Evolutionary conservation across 2,113 vertebrate genomes (phyloP).

Genomic region (Ctenodactylus gundi): DNA sequence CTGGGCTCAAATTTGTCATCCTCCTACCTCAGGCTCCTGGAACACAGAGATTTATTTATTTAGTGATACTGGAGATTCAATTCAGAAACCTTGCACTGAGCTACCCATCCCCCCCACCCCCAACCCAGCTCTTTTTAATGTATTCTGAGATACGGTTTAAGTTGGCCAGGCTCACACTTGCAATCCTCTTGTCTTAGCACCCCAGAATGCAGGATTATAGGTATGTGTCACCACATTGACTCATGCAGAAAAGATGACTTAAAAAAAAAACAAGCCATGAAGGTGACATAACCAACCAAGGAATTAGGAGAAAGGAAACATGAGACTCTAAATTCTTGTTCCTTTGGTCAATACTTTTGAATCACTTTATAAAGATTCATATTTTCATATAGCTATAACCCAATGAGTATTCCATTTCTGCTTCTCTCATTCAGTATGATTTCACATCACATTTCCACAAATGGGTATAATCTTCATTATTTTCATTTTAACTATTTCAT

Average conservation of each 20-base stretch:
- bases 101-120: too few species aligned
- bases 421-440: conserved; percentile 39
- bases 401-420: conserved; percentile 15
- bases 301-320: not conserved
- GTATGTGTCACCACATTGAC: too few species aligned
- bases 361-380: not conserved
- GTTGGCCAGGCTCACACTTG: too few species aligned
- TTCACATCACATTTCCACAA: conserved; percentile 41
- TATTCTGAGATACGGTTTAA: too few species aligned
- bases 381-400: not conserved
- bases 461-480: conserved; percentile 43
- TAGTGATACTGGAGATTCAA: too few species aligned
- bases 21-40: too few species aligned
- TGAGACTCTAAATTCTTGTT: not conserved
- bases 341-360: not conserved
- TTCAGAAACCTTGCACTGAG: too few species aligned
- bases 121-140: too few species aligned
- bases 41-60: too few species aligned
- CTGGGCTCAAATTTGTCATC: too few species aligned
- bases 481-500: conserved; percentile 52
- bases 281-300: not conserved
- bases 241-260: conserved; percentile 22
- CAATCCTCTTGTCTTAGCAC: too few species aligned
- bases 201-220: too few species aligned
- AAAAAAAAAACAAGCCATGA: not conserved